Evolutionary conservation across 1,140 invertebrate species (phyloP).

Genomic region (Drosophila prosaltans): DNA sequence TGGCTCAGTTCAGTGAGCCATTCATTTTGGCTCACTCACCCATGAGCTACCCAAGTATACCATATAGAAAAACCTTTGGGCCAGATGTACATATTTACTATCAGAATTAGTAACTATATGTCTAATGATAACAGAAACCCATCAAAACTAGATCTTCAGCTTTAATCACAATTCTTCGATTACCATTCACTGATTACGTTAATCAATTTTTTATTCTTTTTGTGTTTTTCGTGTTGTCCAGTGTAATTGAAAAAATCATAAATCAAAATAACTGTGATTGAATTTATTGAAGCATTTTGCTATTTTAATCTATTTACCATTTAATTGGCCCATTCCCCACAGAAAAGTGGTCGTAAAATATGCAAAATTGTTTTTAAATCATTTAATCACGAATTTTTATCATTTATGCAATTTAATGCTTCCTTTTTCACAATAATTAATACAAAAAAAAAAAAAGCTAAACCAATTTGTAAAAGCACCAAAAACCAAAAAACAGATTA

Average conservation of each 20-base stretch:
- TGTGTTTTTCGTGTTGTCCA: neutral
- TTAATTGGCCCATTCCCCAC: conserved; percentile 50
- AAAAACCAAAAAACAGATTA: conserved; percentile 19
- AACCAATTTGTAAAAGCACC: conserved; percentile 33
- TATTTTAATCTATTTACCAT: conserved; percentile 61
- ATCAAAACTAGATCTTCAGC: too few species aligned
- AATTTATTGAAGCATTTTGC: conserved; percentile 48
- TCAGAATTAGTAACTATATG: too few species aligned
- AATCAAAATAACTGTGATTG: conserved; percentile 53
- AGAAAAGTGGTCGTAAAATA: conserved; percentile 33
- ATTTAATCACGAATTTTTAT: conserved; percentile 49
- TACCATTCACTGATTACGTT: too few species aligned
- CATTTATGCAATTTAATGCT: conserved; percentile 54
- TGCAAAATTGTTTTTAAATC: conserved; percentile 50
- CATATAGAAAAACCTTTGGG: too few species aligned
- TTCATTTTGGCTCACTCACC: too few species aligned
- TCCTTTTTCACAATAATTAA: conserved; percentile 40
- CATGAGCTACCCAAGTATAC: too few species aligned
- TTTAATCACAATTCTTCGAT: too few species aligned
- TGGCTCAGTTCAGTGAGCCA: too few species aligned
- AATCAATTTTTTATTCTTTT: too few species aligned
- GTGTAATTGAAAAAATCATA: conserved; percentile 31
- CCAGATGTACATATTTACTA: too few species aligned
- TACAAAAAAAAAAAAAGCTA: conserved; percentile 20
- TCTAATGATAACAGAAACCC: too few species aligned